Percentiles rank a stretch among this genome's conserved stretches.
These are phyloP conservation scores for Terebella lapidaria DNA, from an alignment of 2,888 invertebrate genomes.

Conservation along the genomic window DNA sequence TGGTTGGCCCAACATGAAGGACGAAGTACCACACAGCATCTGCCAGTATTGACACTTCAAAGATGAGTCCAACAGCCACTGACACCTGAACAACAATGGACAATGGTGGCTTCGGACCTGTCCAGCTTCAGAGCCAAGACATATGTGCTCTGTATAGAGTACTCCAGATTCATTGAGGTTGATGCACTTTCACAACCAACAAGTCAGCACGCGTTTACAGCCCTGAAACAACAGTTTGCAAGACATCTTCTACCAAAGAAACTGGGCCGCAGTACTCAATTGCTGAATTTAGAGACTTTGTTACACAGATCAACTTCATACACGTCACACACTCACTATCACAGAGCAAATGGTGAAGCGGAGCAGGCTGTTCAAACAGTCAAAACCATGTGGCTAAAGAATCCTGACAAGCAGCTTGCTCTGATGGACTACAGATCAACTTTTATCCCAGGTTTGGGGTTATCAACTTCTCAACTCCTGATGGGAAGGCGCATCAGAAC, in stretches of 20 bases:
- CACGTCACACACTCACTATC: slow-evolving; percentile 1
- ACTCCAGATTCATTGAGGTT: neutral
- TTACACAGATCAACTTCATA: neutral
- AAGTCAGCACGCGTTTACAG: neutral
- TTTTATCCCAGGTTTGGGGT: too few species aligned
- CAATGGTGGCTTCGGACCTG: neutral
- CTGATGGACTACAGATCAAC: too few species aligned
- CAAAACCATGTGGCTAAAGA: too few species aligned
- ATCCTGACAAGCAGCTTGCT: too few species aligned
- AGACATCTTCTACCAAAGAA: neutral
- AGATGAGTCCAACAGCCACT: neutral
- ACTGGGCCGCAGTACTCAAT: slow-evolving; percentile 4
- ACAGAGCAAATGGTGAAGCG: slow-evolving; percentile 5
- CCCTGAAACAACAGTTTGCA: neutral
- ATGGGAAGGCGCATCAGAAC: too few species aligned
- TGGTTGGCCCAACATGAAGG: too few species aligned
- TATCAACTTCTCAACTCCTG: too few species aligned
- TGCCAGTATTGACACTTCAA: too few species aligned
- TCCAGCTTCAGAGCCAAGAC: neutral
- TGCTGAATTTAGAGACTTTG: too few species aligned
- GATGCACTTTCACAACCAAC: neutral
- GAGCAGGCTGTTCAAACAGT: too few species aligned
- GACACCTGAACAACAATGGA: neutral
- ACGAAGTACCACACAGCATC: too few species aligned
- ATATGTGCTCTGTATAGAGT: too few species aligned